Percentiles rank a stretch among this genome's conserved stretches.
These are phyloP conservation scores for Drosophila robusta DNA, from an alignment of 2,888 invertebrate genomes.

Conservation along the genomic window DNA sequence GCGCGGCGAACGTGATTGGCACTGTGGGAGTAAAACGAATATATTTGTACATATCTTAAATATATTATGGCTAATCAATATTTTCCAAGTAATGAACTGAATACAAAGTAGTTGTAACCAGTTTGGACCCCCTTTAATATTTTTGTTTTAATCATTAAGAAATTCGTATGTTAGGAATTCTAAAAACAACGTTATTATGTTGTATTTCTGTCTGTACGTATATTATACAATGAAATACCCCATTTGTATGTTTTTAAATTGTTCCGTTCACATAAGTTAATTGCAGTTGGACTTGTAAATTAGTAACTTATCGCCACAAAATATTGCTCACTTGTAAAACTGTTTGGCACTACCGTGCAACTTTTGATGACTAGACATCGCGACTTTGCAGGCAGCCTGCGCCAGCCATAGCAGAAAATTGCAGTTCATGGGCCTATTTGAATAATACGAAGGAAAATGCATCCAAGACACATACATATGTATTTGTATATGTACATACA, in stretches of 20 bases:
- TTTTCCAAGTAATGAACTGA: not conserved
- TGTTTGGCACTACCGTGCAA: slow-evolving; percentile 19
- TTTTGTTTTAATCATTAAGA: no score
- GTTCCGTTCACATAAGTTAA: not conserved
- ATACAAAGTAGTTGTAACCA: not conserved
- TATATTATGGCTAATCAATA: slow-evolving; percentile 1
- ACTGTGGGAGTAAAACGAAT: slow-evolving; percentile 49
- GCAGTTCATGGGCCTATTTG: slow-evolving; percentile 27
- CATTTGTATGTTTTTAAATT: not conserved
- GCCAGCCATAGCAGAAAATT: not conserved
- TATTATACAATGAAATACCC: no score
- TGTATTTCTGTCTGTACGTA: no score
- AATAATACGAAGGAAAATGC: slow-evolving; percentile 9
- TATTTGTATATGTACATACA: not conserved
- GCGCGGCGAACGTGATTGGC: slow-evolving; percentile 73
- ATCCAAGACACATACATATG: not conserved
- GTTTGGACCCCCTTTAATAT: no score
- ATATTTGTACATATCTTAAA: slow-evolving; percentile 5
- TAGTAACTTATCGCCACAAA: not conserved
- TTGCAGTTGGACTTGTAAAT: not conserved
- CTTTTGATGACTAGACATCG: slow-evolving; percentile 32
- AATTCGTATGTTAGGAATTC: no score
- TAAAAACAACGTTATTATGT: no score
- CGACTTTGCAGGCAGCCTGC: slow-evolving; percentile 20
- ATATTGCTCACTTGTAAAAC: slow-evolving; percentile 8